These are phyloP conservation scores for Boleophthalmus pectinirostris DNA, from an alignment of 2,113 vertebrate species.

Conservation along the genomic window DNA sequence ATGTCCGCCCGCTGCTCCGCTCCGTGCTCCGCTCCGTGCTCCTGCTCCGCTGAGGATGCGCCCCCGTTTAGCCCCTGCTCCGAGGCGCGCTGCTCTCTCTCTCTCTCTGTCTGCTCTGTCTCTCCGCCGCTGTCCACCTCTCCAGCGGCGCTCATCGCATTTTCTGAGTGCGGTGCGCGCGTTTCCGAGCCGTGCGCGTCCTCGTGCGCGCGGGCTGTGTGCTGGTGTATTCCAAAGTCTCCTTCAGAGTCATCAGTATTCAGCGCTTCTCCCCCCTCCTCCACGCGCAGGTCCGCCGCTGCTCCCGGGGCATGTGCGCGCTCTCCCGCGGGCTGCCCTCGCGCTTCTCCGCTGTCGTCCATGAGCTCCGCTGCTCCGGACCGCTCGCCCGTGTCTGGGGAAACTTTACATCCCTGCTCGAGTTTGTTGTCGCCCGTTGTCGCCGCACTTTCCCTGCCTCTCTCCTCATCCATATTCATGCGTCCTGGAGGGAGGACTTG, in stretches of 20 bases:
- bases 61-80: slow-evolving; percentile 2
- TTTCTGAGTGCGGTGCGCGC: background rate
- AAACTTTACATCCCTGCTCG: background rate
- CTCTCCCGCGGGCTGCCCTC: background rate
- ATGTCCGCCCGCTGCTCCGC: slow-evolving; percentile 1
- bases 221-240: background rate
- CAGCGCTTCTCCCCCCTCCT: background rate
- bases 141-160: background rate
- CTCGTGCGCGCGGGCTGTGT: background rate
- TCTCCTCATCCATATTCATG: slow-evolving; percentile 2
- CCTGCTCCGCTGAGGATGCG: background rate
- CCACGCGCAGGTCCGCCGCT: background rate
- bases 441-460: background rate
- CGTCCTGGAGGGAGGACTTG: background rate
- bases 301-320: background rate
- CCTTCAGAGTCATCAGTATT: slow-evolving; percentile 6
- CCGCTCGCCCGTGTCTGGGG: background rate
- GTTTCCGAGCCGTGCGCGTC: background rate
- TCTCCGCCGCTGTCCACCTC: background rate
- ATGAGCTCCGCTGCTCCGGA: background rate
- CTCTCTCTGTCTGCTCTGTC: slow-evolving; percentile 3
- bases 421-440: background rate
- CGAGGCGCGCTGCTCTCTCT: background rate
- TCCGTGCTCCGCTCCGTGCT: background rate
- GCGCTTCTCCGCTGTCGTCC: background rate